Evolutionary conservation across 2,113 vertebrate species (phyloP).

Genomic region (Penelope pileata): DNA sequence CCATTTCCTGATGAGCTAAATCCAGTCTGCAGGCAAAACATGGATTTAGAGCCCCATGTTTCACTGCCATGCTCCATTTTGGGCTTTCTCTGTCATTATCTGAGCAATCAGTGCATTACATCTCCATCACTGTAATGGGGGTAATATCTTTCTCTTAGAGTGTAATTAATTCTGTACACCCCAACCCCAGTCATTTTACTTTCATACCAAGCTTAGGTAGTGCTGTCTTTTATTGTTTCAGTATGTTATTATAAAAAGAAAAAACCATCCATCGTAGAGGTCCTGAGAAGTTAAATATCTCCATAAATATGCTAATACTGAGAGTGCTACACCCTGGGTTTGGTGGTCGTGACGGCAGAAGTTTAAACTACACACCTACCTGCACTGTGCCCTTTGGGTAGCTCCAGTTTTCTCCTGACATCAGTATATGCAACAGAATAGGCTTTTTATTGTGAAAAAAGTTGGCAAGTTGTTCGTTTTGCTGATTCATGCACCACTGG

Average conservation of each 20-base stretch:
- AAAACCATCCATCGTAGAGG: rapidly evolving
- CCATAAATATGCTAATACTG: rapidly evolving
- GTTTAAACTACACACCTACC: rapidly evolving
- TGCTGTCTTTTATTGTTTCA: not conserved
- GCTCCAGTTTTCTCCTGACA: not conserved
- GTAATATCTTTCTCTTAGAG: not conserved
- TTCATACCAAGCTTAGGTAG: not conserved
- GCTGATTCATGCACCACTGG: not conserved
- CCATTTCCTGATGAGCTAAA: not conserved
- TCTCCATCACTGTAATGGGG: not conserved
- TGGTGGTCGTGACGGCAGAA: not conserved
- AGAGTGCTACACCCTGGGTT: not conserved
- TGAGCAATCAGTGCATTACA: not conserved
- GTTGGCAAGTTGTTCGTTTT: not conserved
- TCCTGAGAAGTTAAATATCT: not conserved
- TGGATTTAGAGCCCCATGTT: not conserved
- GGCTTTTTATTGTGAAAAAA: not conserved
- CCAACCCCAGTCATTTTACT: not conserved
- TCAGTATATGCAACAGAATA: rapidly evolving
- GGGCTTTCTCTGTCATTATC: not conserved
- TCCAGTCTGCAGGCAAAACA: not conserved
- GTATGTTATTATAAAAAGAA: not conserved
- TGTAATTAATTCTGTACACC: not conserved
- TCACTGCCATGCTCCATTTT: not conserved
- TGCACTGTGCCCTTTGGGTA: not conserved